phyloP scores from a whole-genome alignment of 2,797 vertebrate species.

The Sebastolobus altivelis region DNA sequence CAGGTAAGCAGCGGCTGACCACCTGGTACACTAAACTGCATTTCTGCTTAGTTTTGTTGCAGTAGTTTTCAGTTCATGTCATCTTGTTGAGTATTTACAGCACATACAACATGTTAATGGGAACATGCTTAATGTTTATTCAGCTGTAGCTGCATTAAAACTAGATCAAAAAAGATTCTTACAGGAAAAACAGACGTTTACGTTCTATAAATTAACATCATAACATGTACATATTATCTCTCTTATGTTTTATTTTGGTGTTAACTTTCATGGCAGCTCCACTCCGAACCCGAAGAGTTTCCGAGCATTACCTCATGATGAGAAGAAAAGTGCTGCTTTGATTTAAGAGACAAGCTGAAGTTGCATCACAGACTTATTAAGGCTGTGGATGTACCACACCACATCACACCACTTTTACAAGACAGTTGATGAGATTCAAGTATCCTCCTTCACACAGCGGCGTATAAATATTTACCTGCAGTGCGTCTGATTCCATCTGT shows the following conservation, averaged over 20 bases:
- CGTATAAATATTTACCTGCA: slow-evolving; percentile 83
- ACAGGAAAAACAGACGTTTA: not conserved
- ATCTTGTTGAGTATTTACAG: too few species aligned
- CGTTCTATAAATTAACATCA: not conserved
- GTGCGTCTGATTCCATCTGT: slow-evolving; percentile 78
- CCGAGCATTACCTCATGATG: slow-evolving; percentile 53
- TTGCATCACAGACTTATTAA: slow-evolving; percentile 67
- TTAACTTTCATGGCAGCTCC: not conserved
- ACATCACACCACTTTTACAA: slow-evolving; percentile 64
- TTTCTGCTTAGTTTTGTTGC: too few species aligned
- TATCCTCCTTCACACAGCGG: slow-evolving; percentile 60
- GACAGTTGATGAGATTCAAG: slow-evolving; percentile 73
- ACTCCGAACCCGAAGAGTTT: slow-evolving; percentile 15
- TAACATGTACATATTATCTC: not conserved
- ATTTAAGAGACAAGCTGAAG: slow-evolving; percentile 46
- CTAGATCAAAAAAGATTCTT: too few species aligned
- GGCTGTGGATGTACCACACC: slow-evolving; percentile 18
- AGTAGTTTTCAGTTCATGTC: too few species aligned
- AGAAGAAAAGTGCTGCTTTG: slow-evolving; percentile 50
- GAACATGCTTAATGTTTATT: too few species aligned
- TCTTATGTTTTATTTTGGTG: slow-evolving; percentile 10
- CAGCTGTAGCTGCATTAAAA: too few species aligned
- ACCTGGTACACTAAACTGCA: too few species aligned
- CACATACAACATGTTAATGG: too few species aligned
- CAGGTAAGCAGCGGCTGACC: too few species aligned